These are phyloP conservation scores for Gulo gulo DNA, from an alignment of 2,113 vertebrate species.

Conservation along the genomic window DNA sequence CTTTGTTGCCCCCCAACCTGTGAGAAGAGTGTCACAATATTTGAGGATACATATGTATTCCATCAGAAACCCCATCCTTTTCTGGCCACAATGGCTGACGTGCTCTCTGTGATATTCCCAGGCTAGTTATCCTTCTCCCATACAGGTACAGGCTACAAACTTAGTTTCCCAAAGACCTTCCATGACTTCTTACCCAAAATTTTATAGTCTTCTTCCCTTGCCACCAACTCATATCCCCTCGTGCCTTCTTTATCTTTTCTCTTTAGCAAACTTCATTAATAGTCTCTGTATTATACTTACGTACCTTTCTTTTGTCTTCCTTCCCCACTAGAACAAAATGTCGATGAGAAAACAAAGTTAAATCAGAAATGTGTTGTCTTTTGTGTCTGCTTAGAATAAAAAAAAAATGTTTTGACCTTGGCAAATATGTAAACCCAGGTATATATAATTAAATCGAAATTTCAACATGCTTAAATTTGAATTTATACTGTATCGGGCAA, in stretches of 20 bases:
- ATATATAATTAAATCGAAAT: constrained; percentile 4
- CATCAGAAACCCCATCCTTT: neutral
- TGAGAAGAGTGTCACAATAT: neutral
- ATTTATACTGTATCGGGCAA: neutral
- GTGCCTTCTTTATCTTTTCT: neutral
- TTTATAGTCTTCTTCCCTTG: neutral
- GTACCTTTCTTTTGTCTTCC: neutral
- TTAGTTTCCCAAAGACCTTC: neutral
- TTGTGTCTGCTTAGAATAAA: neutral
- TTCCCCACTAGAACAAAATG: neutral
- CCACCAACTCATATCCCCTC: too few relatives aligned
- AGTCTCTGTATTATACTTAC: neutral
- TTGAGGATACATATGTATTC: neutral
- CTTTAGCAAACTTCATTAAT: neutral
- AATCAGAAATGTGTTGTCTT: neutral
- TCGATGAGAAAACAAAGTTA: neutral
- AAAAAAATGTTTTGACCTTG: neutral
- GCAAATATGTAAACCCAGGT: neutral
- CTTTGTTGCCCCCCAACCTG: neutral
- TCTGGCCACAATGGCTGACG: neutral
- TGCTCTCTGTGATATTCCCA: neutral
- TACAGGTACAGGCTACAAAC: neutral
- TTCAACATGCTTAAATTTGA: neutral
- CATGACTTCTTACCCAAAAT: too few relatives aligned
- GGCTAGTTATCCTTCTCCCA: neutral